A percentile compares a stretch with the other conserved stretches of the same genome.
Evolutionary conservation across 2,113 vertebrate species (phyloP).

Genomic region (Myiagra hebetior): DNA sequence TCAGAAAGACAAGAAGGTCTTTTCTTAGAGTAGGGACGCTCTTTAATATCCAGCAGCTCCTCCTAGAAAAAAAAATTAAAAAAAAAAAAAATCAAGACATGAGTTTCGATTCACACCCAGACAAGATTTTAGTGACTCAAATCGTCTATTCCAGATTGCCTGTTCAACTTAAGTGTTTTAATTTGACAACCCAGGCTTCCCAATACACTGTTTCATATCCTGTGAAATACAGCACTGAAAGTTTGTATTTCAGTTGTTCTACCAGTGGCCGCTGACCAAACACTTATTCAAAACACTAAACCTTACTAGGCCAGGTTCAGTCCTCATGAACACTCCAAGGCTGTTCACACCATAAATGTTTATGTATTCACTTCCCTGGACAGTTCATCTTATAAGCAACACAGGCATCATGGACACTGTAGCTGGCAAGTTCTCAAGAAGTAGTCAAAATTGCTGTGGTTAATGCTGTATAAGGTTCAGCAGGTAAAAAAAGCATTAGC

Average conservation of each 20-base stretch:
- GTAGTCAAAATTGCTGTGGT: not conserved
- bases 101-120: not conserved
- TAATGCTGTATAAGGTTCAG: not conserved
- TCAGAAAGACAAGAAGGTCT: conserved; percentile 93
- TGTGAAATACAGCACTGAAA: not conserved
- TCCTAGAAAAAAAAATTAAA: conserved; percentile 77
- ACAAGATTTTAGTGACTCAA: not conserved
- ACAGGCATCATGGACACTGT: not conserved
- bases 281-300: not conserved
- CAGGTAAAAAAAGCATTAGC: not conserved
- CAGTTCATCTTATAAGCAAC: not conserved
- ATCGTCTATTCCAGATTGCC: not conserved
- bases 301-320: not conserved
- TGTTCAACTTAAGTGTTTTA: not conserved
- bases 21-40: conserved; percentile 89
- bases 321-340: not conserved
- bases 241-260: not conserved
- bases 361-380: not conserved
- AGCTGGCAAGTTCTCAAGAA: not conserved
- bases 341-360: not conserved
- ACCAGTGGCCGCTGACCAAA: not conserved
- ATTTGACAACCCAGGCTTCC: not conserved
- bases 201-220: not conserved
- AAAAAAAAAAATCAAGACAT: not conserved
- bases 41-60: conserved; percentile 93